phyloP scores from a whole-genome alignment of 1,140 invertebrate genomes.

The Myzus persicae region DNA sequence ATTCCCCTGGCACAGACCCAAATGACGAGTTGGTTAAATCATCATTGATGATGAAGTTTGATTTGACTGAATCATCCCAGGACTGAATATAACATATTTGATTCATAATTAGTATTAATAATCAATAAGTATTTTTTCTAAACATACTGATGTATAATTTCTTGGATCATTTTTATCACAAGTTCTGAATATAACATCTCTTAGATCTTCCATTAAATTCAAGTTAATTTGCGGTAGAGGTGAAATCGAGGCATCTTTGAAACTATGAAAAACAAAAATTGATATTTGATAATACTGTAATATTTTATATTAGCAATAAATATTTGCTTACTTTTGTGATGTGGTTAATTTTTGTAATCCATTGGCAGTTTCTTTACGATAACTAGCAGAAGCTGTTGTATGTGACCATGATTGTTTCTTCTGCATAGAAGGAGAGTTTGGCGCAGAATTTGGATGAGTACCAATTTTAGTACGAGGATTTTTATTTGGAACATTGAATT shows the following conservation, averaged over 20 bases:
- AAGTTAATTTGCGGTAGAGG: conserved; percentile 66
- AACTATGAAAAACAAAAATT: conserved; percentile 16
- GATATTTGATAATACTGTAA: neutral
- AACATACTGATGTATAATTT: conserved; percentile 66
- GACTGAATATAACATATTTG: conserved; percentile 62
- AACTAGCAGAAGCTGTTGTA: conserved; percentile 49
- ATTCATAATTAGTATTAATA: neutral
- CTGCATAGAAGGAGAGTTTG: conserved; percentile 70
- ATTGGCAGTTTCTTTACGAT: conserved; percentile 49
- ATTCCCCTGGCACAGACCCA: neutral
- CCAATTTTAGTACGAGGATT: conserved; percentile 63
- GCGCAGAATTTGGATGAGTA: conserved; percentile 70
- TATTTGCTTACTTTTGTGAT: conserved; percentile 9
- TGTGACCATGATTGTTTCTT: conserved; percentile 52
- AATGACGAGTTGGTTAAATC: conserved; percentile 49
- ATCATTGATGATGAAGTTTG: conserved; percentile 36
- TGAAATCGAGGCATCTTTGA: neutral
- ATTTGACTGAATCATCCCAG: neutral
- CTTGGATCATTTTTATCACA: conserved; percentile 59
- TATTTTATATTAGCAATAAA: neutral
- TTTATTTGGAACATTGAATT: conserved; percentile 67
- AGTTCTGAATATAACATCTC: conserved; percentile 69
- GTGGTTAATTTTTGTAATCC: neutral
- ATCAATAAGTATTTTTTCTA: conserved; percentile 67
- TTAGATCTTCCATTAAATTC: conserved; percentile 74